Conservation (phyloP, 2,797 vertebrate genomes). For the Podarcis lilfordi region DNA sequence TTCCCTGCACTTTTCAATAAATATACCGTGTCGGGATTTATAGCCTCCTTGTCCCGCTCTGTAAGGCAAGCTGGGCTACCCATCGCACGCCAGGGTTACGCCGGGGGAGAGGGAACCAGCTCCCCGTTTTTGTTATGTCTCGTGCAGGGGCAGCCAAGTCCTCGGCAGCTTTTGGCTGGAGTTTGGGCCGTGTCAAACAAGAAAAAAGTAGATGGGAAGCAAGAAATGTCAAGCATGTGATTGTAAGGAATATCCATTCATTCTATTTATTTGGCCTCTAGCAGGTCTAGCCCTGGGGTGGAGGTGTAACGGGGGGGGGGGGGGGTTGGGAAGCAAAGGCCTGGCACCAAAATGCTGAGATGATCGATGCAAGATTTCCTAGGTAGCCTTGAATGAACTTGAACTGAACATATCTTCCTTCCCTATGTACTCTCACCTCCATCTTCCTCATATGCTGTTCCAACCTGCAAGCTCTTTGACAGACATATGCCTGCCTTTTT, state of each 20-base stretch:
- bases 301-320: background rate
- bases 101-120: background rate
- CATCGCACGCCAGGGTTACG: accelerated
- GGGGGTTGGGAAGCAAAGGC: background rate
- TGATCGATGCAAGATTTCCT: background rate
- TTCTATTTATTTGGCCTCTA: conserved; percentile 9
- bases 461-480: too few relatives aligned
- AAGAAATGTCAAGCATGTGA: conserved; percentile 21
- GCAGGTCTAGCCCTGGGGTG: background rate
- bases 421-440: background rate
- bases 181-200: background rate
- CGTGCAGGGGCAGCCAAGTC: background rate
- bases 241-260: conserved; percentile 23
- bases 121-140: conserved; percentile 34
- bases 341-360: background rate
- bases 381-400: background rate
- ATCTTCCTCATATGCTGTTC: too few relatives aligned
- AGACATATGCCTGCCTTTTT: too few relatives aligned
- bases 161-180: conserved; percentile 26
- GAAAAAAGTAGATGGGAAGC: background rate
- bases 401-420: background rate
- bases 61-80: conserved; percentile 6
- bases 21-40: conserved; percentile 17
- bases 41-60: background rate
- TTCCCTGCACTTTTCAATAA: conserved; percentile 40